Evolutionary conservation across 2,113 vertebrate species (phyloP).

Genomic region (Ariopsis seemanni): DNA sequence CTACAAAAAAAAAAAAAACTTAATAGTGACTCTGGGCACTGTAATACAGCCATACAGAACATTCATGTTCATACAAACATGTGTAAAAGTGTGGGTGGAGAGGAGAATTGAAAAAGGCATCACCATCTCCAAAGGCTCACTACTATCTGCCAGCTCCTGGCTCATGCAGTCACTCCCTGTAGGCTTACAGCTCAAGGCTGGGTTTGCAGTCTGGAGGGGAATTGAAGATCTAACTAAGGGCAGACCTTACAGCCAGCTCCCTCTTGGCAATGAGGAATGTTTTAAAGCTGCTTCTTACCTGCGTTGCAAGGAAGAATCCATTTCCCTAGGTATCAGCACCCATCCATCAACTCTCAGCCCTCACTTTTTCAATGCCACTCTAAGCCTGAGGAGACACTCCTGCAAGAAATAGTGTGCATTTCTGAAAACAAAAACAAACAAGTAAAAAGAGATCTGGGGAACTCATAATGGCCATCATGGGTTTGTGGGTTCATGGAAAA

Average conservation of each 20-base stretch:
- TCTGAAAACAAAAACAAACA: neutral
- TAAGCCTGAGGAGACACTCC: constrained; percentile 4
- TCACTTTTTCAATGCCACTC: constrained; percentile 6
- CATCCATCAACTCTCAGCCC: constrained; percentile 34
- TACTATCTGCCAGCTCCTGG: neutral
- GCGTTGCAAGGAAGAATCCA: neutral
- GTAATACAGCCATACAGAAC: too few relatives aligned
- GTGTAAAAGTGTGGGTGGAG: constrained; percentile 26
- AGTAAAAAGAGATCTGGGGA: neutral
- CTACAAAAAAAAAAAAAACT: too few relatives aligned
- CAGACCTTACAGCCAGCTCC: neutral
- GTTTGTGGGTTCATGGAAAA: neutral
- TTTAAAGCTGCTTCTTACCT: constrained; percentile 38
- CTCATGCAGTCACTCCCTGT: neutral
- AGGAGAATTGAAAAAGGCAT: constrained; percentile 32
- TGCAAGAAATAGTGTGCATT: constrained; percentile 5
- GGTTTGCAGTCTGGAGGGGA: constrained; percentile 10
- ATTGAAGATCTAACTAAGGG: constrained; percentile 7
- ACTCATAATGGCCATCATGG: neutral
- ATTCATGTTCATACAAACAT: neutral
- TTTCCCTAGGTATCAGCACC: constrained; percentile 33
- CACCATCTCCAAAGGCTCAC: neutral
- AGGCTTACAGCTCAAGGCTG: neutral
- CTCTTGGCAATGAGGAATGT: neutral
- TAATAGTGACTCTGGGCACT: too few relatives aligned